Conservation (phyloP, 2,797 vertebrate genomes). For the Huso huso region DNA sequence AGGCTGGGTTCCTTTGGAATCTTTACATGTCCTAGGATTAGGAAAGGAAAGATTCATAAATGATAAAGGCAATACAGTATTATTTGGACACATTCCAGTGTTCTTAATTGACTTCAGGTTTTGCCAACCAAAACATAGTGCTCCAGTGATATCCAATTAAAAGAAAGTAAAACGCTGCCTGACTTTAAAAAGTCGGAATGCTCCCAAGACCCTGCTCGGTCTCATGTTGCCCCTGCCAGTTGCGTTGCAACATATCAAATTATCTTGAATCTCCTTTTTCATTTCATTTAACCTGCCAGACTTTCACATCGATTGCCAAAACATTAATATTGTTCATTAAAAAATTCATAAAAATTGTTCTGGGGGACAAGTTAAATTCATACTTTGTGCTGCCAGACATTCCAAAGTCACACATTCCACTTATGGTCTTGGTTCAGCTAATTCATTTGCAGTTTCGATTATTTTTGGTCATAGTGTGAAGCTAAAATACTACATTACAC, state of each 20-base stretch:
- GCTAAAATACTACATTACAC: too few relatives aligned
- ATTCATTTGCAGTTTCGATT: too few relatives aligned
- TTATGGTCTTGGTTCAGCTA: too few relatives aligned
- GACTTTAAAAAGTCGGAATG: constrained; percentile 23
- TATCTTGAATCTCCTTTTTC: constrained; percentile 3
- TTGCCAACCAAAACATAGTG: constrained; percentile 35
- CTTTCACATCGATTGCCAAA: constrained; percentile 1
- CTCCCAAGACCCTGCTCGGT: constrained; percentile 22
- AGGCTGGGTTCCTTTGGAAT: constrained; percentile 26
- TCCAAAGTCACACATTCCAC: too few relatives aligned
- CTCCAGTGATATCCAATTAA: constrained; percentile 30
- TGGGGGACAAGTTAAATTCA: too few relatives aligned
- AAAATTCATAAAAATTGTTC: too few relatives aligned
- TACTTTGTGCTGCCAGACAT: too few relatives aligned
- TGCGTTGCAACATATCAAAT: not conserved
- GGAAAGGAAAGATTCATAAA: constrained; percentile 29
- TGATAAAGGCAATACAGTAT: constrained; percentile 15
- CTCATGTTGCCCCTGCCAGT: constrained; percentile 14
- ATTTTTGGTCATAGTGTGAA: too few relatives aligned
- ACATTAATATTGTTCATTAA: constrained; percentile 9
- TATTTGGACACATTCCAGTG: constrained; percentile 30
- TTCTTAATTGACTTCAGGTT: constrained; percentile 28
- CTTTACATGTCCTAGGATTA: constrained; percentile 29
- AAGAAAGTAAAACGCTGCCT: constrained; percentile 24
- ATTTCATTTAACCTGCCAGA: constrained; percentile 5